Evolutionary conservation across 2,113 vertebrate genomes (phyloP).

Genomic region (Phoxinus phoxinus): DNA sequence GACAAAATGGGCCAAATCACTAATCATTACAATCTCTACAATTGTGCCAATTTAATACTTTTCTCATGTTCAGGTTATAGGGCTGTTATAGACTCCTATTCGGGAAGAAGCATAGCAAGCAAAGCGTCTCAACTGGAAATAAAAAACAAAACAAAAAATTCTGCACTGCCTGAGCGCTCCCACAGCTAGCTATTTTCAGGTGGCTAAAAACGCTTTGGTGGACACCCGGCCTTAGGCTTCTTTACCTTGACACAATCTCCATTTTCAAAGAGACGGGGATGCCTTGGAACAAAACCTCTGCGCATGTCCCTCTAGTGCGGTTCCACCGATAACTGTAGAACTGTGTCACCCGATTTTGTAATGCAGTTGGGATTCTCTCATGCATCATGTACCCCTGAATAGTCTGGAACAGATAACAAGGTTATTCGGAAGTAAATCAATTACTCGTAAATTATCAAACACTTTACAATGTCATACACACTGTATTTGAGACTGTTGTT

Average conservation of each 20-base stretch:
- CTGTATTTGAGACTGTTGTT: neutral
- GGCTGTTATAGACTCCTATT: too few species aligned
- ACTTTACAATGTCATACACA: neutral
- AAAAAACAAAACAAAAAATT: too few species aligned
- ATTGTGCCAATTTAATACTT: too few species aligned
- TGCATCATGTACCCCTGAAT: conserved; percentile 33
- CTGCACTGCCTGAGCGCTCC: too few species aligned
- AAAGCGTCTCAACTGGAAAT: too few species aligned
- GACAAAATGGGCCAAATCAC: too few species aligned
- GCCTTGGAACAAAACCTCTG: conserved; percentile 38
- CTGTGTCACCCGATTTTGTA: conserved; percentile 39
- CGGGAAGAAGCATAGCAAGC: too few species aligned
- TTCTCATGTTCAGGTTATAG: too few species aligned
- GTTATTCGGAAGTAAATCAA: neutral
- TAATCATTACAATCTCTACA: too few species aligned
- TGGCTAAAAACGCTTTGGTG: neutral
- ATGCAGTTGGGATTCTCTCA: conserved; percentile 15
- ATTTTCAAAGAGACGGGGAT: conserved; percentile 36
- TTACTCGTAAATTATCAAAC: neutral
- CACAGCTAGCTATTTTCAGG: too few species aligned
- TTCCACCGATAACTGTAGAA: conserved; percentile 50
- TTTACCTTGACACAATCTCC: conserved; percentile 45
- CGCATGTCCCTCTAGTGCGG: conserved; percentile 24
- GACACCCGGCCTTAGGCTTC: neutral
- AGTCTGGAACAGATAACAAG: conserved; percentile 23